These are phyloP conservation scores for Conus ventricosus DNA, from an alignment of 1,140 invertebrate genomes.

Conservation along the genomic window DNA sequence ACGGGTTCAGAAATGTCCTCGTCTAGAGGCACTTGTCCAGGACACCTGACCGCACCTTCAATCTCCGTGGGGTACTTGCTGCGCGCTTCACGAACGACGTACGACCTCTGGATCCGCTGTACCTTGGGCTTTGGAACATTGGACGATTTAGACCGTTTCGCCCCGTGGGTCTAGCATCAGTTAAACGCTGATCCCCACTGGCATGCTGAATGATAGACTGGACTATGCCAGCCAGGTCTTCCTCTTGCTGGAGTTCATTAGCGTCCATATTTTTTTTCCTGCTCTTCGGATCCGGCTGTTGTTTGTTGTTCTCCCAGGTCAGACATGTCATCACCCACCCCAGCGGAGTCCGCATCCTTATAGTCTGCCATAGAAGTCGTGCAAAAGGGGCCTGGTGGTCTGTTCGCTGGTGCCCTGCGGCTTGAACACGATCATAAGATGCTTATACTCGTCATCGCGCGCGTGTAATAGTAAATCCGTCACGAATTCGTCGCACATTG, in stretches of 20 bases:
- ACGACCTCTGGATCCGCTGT: conserved; percentile 9
- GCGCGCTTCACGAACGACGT: neutral
- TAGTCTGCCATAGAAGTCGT: neutral
- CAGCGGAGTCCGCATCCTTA: too few species aligned
- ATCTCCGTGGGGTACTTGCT: conserved; percentile 29
- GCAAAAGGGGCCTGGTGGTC: neutral
- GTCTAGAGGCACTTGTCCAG: too few species aligned
- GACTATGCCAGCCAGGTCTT: too few species aligned
- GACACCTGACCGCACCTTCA: neutral
- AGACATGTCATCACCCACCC: too few species aligned
- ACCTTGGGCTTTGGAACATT: neutral
- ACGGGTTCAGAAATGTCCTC: neutral
- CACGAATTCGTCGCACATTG: neutral
- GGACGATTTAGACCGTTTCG: neutral
- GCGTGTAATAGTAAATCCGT: conserved; percentile 29
- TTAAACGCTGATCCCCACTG: neutral
- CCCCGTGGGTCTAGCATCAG: neutral
- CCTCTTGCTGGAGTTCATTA: too few species aligned
- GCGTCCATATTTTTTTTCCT: too few species aligned
- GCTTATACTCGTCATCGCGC: conserved; percentile 13
- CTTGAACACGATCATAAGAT: conserved; percentile 7
- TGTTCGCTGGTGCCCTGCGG: neutral
- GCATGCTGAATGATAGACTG: too few species aligned
- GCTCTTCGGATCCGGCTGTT: too few species aligned
- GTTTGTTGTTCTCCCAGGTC: too few species aligned